Conservation (phyloP, 2,888 invertebrate species). For the Beris chalybata region DNA sequence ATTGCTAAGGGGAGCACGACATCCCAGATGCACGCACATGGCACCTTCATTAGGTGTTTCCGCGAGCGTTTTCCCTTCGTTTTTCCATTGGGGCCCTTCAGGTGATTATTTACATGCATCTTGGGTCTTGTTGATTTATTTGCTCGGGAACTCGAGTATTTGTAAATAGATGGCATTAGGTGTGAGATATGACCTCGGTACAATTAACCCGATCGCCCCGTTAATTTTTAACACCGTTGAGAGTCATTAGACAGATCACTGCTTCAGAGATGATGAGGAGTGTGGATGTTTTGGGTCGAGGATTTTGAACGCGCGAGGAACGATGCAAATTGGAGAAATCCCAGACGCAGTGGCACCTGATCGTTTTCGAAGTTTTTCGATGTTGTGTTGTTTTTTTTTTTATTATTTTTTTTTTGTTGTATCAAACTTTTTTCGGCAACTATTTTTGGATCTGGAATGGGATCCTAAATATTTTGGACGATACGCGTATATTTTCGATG, state of each 20-base stretch:
- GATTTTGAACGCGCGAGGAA: background rate
- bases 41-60: background rate
- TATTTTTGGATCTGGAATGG: constrained; percentile 18
- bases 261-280: constrained; percentile 12
- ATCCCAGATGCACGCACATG: constrained; percentile 29
- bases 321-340: constrained; percentile 7
- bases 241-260: constrained; percentile 29
- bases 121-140: constrained; percentile 29
- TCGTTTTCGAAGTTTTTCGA: constrained; percentile 7
- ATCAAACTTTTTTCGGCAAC: constrained; percentile 5
- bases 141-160: constrained; percentile 26
- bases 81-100: background rate
- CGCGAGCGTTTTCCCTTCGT: background rate
- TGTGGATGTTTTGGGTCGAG: background rate
- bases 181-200: constrained; percentile 24
- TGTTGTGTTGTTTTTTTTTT: background rate
- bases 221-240: constrained; percentile 30
- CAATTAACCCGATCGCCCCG: constrained; percentile 13
- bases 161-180: constrained; percentile 34
- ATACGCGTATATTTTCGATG: background rate
- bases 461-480: background rate
- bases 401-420: background rate
- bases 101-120: constrained; percentile 26
- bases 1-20: constrained; percentile 26
- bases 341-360: constrained; percentile 33